Percentiles rank a stretch among this genome's conserved stretches.
These are phyloP conservation scores for Acromyrmex heyeri DNA, from an alignment of 1,140 invertebrate genomes.

Conservation along the genomic window DNA sequence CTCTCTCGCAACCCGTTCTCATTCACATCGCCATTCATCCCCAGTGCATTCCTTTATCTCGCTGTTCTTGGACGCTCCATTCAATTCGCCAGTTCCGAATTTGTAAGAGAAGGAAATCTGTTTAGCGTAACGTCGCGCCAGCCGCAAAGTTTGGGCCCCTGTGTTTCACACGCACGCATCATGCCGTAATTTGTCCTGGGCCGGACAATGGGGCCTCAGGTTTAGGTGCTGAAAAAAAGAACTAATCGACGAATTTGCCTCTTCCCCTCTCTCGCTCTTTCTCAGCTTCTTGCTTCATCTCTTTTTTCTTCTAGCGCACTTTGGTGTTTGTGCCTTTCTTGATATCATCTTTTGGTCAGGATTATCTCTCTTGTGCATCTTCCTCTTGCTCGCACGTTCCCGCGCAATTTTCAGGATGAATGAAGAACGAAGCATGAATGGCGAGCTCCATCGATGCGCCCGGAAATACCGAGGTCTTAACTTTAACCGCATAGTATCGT, in stretches of 20 bases:
- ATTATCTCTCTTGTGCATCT: constrained; percentile 28
- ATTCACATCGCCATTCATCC: constrained; percentile 58
- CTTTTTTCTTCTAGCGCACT: constrained; percentile 17
- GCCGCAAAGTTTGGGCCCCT: constrained; percentile 47
- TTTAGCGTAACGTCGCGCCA: constrained; percentile 67
- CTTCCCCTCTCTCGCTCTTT: no score
- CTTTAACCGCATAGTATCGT: constrained; percentile 14
- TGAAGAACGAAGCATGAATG: constrained; percentile 75
- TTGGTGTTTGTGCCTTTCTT: constrained; percentile 44
- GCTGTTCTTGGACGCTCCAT: constrained; percentile 20
- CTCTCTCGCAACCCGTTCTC: constrained; percentile 25
- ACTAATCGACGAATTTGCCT: constrained; percentile 39
- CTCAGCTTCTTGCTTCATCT: background rate
- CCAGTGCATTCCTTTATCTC: constrained; percentile 60
- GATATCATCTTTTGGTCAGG: constrained; percentile 39
- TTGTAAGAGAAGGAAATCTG: constrained; percentile 73
- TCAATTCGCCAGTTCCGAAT: constrained; percentile 29
- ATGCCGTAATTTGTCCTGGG: constrained; percentile 65
- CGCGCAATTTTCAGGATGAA: constrained; percentile 74
- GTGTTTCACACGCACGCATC: constrained; percentile 70
- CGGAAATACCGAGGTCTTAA: constrained; percentile 64
- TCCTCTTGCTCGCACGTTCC: constrained; percentile 35
- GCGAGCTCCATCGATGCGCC: constrained; percentile 61
- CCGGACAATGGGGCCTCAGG: constrained; percentile 66
- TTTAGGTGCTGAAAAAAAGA: constrained; percentile 8